These are phyloP conservation scores for Mythimna vitellina DNA, from an alignment of 2,888 invertebrate genomes.

Conservation along the genomic window DNA sequence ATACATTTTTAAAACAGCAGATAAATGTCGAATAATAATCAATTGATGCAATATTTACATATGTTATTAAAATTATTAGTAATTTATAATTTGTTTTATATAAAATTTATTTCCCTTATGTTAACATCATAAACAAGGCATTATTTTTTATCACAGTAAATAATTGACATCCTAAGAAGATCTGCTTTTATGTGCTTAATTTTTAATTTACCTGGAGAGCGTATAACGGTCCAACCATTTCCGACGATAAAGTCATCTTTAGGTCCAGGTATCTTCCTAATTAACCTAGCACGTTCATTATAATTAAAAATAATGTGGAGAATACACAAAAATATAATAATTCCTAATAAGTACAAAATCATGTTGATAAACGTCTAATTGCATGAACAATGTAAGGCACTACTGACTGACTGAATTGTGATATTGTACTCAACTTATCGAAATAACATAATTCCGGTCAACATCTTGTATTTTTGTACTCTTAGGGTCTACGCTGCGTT, in stretches of 20 bases:
- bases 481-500: too few species aligned
- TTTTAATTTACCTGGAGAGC: constrained; percentile 67
- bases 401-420: constrained; percentile 28
- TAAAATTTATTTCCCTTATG: too few species aligned
- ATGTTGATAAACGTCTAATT: constrained; percentile 55
- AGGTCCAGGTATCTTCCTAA: constrained; percentile 75
- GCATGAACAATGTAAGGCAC: neutral
- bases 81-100: too few species aligned
- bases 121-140: neutral
- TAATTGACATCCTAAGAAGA: neutral
- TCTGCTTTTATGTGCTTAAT: neutral
- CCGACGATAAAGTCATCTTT: constrained; percentile 71
- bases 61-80: too few species aligned
- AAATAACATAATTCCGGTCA: neutral
- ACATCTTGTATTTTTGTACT: neutral
- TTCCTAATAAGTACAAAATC: constrained; percentile 62
- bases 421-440: constrained; percentile 5
- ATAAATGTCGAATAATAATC: neutral
- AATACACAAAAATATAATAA: constrained; percentile 63
- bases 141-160: neutral
- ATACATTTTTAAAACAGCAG: neutral
- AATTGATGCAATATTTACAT: neutral
- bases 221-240: constrained; percentile 67
- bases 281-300: constrained; percentile 68
- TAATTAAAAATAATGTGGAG: constrained; percentile 71